Percentiles rank a stretch among this genome's conserved stretches.
Conservation (phyloP, 2,797 vertebrate species). For the Coreius guichenoti region DNA sequence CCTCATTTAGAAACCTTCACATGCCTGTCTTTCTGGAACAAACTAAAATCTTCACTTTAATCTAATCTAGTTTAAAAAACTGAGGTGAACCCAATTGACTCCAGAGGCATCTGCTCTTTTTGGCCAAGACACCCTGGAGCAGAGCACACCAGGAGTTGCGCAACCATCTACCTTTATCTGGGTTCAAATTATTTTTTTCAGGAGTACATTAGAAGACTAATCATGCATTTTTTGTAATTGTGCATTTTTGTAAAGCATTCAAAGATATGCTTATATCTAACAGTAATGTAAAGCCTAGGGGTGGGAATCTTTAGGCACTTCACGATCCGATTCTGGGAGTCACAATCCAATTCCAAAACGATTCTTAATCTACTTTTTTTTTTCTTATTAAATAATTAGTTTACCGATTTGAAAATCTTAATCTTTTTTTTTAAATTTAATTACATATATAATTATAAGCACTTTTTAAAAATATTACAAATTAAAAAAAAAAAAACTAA, state of each 20-base stretch:
- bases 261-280: too few relatives aligned
- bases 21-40: constrained; percentile 28
- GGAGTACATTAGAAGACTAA: not conserved
- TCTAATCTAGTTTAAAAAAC: constrained; percentile 42
- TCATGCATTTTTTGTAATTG: not conserved
- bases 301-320: too few relatives aligned
- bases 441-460: too few relatives aligned
- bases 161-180: constrained; percentile 5
- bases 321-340: too few relatives aligned
- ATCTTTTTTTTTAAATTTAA: too few relatives aligned
- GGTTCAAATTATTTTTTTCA: not conserved
- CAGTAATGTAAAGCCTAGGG: not conserved
- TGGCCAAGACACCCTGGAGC: not conserved
- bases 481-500: too few relatives aligned
- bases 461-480: too few relatives aligned
- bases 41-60: constrained; percentile 50
- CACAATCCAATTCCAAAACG: too few relatives aligned
- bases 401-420: too few relatives aligned
- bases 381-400: too few relatives aligned
- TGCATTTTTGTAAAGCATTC: not conserved
- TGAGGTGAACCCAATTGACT: constrained; percentile 45
- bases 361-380: too few relatives aligned
- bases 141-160: constrained; percentile 20
- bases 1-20: constrained; percentile 36
- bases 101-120: constrained; percentile 36